Evolutionary conservation across 23 tunicate species (phyloP), one percentile per base, ranked within the genome.

Genomic region (Clavelina lepadiformis): DNA sequence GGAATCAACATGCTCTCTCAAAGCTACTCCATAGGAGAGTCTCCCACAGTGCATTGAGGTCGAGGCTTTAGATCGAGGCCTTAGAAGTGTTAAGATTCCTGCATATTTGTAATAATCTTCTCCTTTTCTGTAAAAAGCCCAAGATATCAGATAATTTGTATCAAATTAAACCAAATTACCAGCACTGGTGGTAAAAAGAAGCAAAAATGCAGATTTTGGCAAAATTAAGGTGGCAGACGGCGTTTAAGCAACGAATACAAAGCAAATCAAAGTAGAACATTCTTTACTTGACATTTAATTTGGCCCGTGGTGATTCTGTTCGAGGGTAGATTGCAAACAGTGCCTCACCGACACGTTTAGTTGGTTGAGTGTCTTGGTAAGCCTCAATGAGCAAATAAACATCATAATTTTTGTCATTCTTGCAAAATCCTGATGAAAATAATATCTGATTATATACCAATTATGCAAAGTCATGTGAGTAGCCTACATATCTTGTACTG

Each of bases 11-110:
- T 59, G 52, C 69, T 86, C 95, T 21, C 72, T 70, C 19, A 86
- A 65, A 28, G 95, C 85, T 27, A 86, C 82, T 11, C 72, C 26
- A 52, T 86, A 86, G 3, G 85, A 63, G 8, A 86, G 66, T 38
- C 95, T 65, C 5, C 95, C 95, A 62, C 95, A 86, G 65, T 86
- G 95, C 95, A 86, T 86, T 26, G 95, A 86, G 38, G 78, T 71
- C 7, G 95, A 79, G 0, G 95, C 69, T 56, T 55, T 38, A 0
- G 80, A 64, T 19, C 58, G 28, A 13, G 95, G 95, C 6, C 95
- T 75, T 22, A 86, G 76, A 13, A 86, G 71, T 0, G 95, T 86
- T 25, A 86, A 56, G 13, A 78, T 61, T 24, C 85, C 83, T 6
- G 75, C 27, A 53, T 86, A 86, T 27, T 63, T 73, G 56, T 86